Conservation (phyloP, 2,113 vertebrate species). For the Candoia aspera region DNA sequence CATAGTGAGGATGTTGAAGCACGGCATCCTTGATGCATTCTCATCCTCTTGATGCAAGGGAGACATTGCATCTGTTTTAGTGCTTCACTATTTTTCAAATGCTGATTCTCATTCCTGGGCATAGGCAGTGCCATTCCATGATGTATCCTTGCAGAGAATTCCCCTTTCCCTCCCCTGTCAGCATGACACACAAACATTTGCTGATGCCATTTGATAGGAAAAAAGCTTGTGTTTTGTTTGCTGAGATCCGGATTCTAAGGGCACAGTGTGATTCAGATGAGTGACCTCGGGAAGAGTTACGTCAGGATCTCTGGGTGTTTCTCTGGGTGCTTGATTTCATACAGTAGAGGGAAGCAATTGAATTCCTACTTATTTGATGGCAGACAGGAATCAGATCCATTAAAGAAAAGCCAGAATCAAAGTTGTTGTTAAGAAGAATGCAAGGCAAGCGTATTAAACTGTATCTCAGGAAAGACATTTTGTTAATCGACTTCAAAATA, state of each 20-base stretch:
- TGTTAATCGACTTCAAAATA: rapidly evolving
- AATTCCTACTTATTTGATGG: neutral
- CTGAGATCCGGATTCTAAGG: neutral
- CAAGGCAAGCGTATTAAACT: conserved; percentile 18
- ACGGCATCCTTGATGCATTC: neutral
- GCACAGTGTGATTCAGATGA: neutral
- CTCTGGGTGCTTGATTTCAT: conserved; percentile 23
- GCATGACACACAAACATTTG: neutral
- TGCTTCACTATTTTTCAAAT: no score
- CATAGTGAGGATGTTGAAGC: neutral
- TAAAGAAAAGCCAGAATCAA: conserved; percentile 10
- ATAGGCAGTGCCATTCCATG: neutral
- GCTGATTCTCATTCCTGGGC: neutral
- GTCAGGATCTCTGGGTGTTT: neutral
- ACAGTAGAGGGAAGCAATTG: neutral
- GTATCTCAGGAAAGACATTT: neutral
- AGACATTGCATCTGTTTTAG: no score
- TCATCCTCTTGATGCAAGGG: neutral
- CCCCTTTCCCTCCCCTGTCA: neutral
- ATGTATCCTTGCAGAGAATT: neutral
- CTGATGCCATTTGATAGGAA: neutral
- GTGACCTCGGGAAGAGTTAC: neutral
- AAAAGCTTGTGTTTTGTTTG: neutral
- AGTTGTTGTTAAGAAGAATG: conserved; percentile 30
- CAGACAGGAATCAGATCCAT: conserved; percentile 7